These are phyloP conservation scores for Pissodes strobi DNA, from an alignment of 1,140 invertebrate genomes.

Conservation along the genomic window DNA sequence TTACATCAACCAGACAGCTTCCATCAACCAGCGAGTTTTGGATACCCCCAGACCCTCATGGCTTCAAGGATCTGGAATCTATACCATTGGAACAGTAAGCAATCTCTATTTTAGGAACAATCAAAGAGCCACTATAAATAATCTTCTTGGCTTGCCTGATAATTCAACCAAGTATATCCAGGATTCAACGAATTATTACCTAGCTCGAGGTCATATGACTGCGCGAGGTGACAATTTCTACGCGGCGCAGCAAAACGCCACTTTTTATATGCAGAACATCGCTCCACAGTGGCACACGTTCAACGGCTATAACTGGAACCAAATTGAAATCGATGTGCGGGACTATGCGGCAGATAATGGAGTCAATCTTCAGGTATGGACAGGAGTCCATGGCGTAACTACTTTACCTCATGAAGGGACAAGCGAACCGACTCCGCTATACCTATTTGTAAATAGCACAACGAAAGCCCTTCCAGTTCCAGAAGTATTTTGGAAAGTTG, in stretches of 20 bases:
- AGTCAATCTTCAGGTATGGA: constrained; percentile 59
- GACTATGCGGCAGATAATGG: constrained; percentile 49
- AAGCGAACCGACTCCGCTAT: constrained; percentile 55
- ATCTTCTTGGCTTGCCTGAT: constrained; percentile 47
- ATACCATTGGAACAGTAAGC: constrained; percentile 39
- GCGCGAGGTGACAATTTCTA: constrained; percentile 69
- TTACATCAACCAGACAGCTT: constrained; percentile 40
- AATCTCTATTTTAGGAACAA: constrained; percentile 41
- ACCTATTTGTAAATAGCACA: constrained; percentile 55
- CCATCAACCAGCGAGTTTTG: constrained; percentile 44
- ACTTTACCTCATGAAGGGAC: constrained; percentile 57
- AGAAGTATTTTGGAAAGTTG: constrained; percentile 65
- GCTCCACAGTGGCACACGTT: constrained; percentile 64
- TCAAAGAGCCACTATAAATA: constrained; percentile 47
- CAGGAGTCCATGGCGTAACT: constrained; percentile 57
- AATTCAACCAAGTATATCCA: constrained; percentile 46
- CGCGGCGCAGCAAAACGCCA: constrained; percentile 64
- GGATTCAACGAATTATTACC: constrained; percentile 64
- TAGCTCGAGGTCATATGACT: constrained; percentile 68
- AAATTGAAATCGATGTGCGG: constrained; percentile 57
- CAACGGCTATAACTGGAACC: constrained; percentile 62
- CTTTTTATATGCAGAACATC: constrained; percentile 61
- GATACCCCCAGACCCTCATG: constrained; percentile 49
- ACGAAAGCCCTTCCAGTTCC: constrained; percentile 62
- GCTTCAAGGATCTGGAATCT: constrained; percentile 44